Percentiles rank a stretch among this genome's conserved stretches.
Conservation (phyloP, 2,113 vertebrate species). For the Sminthopsis crassicaudata region DNA sequence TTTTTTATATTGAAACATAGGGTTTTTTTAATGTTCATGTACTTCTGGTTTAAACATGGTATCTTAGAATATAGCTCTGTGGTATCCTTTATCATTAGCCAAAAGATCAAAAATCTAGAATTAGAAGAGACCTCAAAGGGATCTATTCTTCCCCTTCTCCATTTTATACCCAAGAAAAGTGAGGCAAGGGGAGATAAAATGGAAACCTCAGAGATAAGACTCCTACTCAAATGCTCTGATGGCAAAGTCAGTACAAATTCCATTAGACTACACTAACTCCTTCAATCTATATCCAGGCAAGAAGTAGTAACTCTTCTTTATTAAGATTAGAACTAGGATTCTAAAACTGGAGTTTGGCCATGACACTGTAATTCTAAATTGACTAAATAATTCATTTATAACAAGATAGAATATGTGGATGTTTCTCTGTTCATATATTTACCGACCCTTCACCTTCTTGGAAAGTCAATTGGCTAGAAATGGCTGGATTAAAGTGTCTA, state of each 20-base stretch:
- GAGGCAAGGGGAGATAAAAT: background rate
- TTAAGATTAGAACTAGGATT: background rate
- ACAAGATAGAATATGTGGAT: background rate
- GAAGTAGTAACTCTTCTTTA: background rate
- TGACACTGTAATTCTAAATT: background rate
- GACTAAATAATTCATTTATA: background rate
- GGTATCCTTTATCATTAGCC: background rate
- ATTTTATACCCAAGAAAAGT: background rate
- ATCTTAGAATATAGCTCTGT: background rate
- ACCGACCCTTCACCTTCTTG: background rate
- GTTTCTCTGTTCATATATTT: background rate
- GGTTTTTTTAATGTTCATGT: background rate
- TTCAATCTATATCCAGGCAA: background rate
- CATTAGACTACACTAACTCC: background rate
- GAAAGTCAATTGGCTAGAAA: background rate
- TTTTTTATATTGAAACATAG: background rate
- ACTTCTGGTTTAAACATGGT: background rate
- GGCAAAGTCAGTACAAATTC: background rate
- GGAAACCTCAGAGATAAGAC: background rate
- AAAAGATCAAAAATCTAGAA: background rate
- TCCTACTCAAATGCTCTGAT: background rate
- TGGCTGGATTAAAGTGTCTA: conserved; percentile 29
- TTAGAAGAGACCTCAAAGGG: background rate
- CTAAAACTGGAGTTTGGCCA: background rate
- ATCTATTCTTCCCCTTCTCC: background rate